Evolutionary conservation across 2,113 vertebrate genomes (phyloP).

Genomic region (Ondatra zibethicus): DNA sequence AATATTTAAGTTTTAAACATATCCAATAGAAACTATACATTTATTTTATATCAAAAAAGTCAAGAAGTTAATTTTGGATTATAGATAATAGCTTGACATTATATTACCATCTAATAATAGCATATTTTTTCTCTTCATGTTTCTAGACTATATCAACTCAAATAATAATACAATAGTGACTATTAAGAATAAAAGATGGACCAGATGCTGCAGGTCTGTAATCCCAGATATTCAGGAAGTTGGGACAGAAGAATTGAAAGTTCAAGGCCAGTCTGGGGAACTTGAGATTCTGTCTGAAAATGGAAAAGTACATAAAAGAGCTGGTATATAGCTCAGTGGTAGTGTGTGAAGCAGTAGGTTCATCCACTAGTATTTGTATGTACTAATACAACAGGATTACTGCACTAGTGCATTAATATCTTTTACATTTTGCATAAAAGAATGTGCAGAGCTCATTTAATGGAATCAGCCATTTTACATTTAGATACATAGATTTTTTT

Average conservation of each 20-base stretch:
- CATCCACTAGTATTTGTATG: not conserved
- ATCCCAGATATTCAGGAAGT: not conserved
- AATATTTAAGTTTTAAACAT: conserved; percentile 38
- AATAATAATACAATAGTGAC: conserved; percentile 14
- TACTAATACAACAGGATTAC: not conserved
- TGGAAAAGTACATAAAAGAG: not conserved
- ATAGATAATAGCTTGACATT: not conserved
- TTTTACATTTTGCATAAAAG: not conserved
- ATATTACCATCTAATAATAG: not conserved
- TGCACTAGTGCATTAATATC: not conserved
- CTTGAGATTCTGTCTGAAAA: not conserved
- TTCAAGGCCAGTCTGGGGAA: not conserved
- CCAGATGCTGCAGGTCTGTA: not conserved
- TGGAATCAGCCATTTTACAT: not conserved
- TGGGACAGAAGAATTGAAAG: not conserved
- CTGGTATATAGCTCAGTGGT: not conserved
- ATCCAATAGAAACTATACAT: conserved; percentile 14
- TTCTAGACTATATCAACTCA: conserved; percentile 10
- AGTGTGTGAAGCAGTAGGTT: not conserved
- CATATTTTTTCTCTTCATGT: conserved; percentile 7
- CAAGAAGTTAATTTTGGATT: not conserved
- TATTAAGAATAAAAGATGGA: not conserved
- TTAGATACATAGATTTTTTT: not conserved
- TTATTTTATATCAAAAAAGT: not conserved
- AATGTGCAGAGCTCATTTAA: not conserved